These are phyloP conservation scores for Misgurnus anguillicaudatus DNA, from an alignment of 2,113 vertebrate species.

Conservation along the genomic window DNA sequence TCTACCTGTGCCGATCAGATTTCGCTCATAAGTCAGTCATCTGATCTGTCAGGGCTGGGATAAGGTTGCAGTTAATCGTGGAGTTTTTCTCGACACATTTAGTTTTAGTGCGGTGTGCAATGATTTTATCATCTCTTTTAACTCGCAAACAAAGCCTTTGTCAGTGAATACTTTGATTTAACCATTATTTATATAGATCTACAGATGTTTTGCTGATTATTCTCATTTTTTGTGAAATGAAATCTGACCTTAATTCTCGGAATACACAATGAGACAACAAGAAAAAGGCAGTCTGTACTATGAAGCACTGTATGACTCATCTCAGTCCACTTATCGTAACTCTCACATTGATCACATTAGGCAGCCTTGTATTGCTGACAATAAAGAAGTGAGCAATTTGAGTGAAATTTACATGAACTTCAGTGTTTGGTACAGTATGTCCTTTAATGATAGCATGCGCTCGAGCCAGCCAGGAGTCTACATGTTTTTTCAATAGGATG, in stretches of 20 bases:
- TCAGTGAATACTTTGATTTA: not conserved
- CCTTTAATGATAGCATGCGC: not conserved
- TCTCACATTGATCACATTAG: conserved; percentile 21
- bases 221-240: not conserved
- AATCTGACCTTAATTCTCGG: conserved; percentile 28
- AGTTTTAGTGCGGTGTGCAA: not conserved
- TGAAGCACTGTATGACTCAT: conserved; percentile 50
- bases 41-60: too few species aligned
- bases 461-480: not conserved
- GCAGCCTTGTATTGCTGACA: conserved; percentile 4
- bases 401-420: not conserved
- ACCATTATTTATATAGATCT: not conserved
- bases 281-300: conserved; percentile 37
- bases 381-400: not conserved
- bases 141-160: not conserved
- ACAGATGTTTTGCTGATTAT: not conserved
- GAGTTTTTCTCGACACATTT: too few species aligned
- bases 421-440: not conserved
- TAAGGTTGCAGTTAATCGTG: too few species aligned
- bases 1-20: too few species aligned
- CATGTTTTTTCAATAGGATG: not conserved
- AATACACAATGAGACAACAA: conserved; percentile 36
- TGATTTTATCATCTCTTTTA: not conserved
- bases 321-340: conserved; percentile 25
- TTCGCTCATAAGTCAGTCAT: too few species aligned